Evolutionary conservation across 1,140 invertebrate genomes (phyloP), one percentile per base, ranked within the genome.

Genomic region (Drosophila simulans): DNA sequence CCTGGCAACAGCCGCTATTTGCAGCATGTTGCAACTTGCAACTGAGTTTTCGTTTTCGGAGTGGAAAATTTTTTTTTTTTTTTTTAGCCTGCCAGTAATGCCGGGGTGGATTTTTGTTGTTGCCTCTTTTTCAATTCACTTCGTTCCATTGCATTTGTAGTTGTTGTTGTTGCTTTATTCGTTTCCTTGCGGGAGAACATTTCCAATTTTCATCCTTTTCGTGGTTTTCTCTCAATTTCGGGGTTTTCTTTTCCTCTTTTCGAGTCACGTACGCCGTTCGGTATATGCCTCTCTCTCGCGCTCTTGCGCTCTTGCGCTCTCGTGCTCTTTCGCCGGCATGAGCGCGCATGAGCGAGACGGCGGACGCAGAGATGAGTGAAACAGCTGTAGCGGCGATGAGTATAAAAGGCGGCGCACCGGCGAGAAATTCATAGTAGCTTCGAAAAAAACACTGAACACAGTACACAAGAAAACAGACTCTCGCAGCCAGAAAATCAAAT

Each of bases 371-470:
- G 68, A 5, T 43, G 46, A 75, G 71, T 53, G 72, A 57, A 75
- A 75, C 72, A 75, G 72, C 72, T 75, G 40, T 22, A 0, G 56
- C 60, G 34, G 27, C 49, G 56, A 51, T 22, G 27, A 53, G 66
- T 89, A 91, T 91, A 91, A 69, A 91, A 90, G 62, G 56, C 66
- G 20, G 40, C n/a, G 48, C 59, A 4, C 42, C 45, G n/a, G 48
- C 72, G 53, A 70, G 63, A 65, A 45, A 56, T 56, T 63, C 74
- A 91, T 91, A 91, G 90, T 91, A 91, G 90, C 90, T 91, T 91
- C 89, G 89, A 91, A 91, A 91, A 91, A 70, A 74, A 43, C 59
- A 76, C 45, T 48, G 49, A 77, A 64, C 13, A 27, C 54, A 52
- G 31, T 31, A 31, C 7, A 31, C n/a, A 34, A 8, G 13, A 10